phyloP scores from a whole-genome alignment of 2,888 invertebrate species.

The Dorcus parallelipipedus region DNA sequence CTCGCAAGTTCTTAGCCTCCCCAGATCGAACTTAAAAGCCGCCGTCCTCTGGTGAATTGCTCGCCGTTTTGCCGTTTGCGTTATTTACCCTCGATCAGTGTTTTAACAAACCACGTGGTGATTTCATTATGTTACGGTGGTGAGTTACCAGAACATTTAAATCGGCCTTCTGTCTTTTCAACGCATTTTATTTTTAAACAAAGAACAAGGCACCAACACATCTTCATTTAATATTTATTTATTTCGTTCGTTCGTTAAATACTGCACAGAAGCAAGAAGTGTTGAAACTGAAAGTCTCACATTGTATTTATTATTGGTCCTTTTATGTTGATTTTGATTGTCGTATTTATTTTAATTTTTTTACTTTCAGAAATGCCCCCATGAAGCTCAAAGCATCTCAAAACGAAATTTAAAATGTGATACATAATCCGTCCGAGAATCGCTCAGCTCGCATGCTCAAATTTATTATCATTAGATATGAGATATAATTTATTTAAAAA shows the following conservation, averaged over 20 bases:
- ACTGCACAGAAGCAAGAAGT: too few relatives aligned
- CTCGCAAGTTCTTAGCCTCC: slow-evolving; percentile 21
- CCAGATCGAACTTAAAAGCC: slow-evolving; percentile 20
- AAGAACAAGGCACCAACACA: too few relatives aligned
- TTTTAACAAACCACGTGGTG: too few relatives aligned
- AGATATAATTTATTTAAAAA: not conserved
- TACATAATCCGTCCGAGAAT: slow-evolving; percentile 1
- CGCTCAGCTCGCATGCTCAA: not conserved
- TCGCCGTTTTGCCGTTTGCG: not conserved
- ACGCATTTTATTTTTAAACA: too few relatives aligned
- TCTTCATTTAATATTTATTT: too few relatives aligned
- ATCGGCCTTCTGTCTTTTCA: too few relatives aligned
- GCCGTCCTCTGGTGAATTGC: not conserved
- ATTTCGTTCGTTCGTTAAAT: too few relatives aligned
- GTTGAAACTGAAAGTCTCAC: too few relatives aligned
- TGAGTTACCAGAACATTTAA: too few relatives aligned
- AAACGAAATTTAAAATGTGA: not conserved
- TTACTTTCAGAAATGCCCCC: not conserved
- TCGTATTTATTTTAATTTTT: not conserved
- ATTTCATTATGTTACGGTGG: too few relatives aligned
- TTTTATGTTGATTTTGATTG: not conserved
- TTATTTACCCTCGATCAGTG: too few relatives aligned
- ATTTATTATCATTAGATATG: not conserved
- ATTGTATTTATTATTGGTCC: too few relatives aligned
- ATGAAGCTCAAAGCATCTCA: not conserved